Evolutionary conservation across 2,113 vertebrate species (phyloP), one percentile per base, ranked within the genome.

Genomic region (Amblyopsis rosae): DNA sequence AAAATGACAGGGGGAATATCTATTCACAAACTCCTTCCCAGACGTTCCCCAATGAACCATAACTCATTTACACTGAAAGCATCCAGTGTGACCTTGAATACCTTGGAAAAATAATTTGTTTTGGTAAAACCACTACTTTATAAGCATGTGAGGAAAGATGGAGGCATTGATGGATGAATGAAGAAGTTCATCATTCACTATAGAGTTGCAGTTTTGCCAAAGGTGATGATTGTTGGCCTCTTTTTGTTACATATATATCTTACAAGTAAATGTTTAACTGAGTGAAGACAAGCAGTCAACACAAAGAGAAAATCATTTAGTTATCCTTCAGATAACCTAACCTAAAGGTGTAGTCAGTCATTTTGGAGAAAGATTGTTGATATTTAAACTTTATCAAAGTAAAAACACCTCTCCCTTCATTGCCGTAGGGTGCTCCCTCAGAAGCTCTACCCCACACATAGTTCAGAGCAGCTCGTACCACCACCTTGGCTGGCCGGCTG

Each of bases 51-150:
- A 15, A 12, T 51, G 60, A 57, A 70, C 16, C 50, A 59, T 84
- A 79, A 87, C 49, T 91, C 81, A 83, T 78, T 84, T 68, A 66
- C 71, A 84, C 35, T 41, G 62, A 73, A 86, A 82, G 77, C 51
- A 70, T 58, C 73, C 65, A 67, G 63, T 69, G 59, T 54, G 62
- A 62, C 26, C 17, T 74, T 59, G 49, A 56, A 56, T 67, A 35
- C 63, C 33, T 32, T 67, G 62, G 15, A 58, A 59, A 59, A 72
- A 7, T 41, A 19, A 17, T 57, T 69, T 74, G 75, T 54, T 73
- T 41, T 61, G 64, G 59, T 49, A 45, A 60, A 26, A 72, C 53
- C 16, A 70, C 46, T 26, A 26, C 26, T 26, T 63, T 74, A 62
- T 79, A 57, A 74, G 55, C 15, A 5, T 32, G 64, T 58, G 12